These are phyloP conservation scores for Crax fasciolata DNA, from an alignment of 2,797 vertebrate genomes.

Conservation along the genomic window DNA sequence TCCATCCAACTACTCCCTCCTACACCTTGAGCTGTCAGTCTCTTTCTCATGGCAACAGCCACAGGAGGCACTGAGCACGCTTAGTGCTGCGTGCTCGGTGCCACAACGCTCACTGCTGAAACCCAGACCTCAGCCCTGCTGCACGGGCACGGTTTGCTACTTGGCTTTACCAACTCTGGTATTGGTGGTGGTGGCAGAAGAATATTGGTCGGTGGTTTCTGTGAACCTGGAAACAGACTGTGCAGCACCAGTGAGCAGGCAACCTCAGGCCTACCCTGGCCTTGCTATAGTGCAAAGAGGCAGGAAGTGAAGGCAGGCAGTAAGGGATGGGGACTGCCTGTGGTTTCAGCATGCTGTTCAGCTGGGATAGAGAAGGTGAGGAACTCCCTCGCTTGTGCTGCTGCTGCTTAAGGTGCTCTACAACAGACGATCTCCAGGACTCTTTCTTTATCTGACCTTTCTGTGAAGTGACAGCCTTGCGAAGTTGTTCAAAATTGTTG, in stretches of 20 bases:
- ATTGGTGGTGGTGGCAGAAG: background rate
- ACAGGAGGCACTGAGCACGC: background rate
- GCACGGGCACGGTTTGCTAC: rapidly evolving
- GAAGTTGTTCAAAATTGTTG: background rate
- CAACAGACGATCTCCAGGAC: background rate
- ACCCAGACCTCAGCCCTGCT: background rate
- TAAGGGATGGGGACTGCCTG: background rate
- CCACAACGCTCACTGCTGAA: rapidly evolving
- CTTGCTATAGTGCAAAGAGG: background rate
- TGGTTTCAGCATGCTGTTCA: rapidly evolving
- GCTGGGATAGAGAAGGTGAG: background rate
- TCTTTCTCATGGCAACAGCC: background rate
- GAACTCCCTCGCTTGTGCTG: background rate
- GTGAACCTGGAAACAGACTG: background rate
- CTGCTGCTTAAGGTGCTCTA: background rate
- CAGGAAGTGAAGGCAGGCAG: background rate
- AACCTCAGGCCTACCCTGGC: background rate
- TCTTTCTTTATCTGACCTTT: background rate
- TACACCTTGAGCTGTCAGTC: background rate
- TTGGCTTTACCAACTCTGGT: background rate
- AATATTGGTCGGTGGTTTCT: background rate
- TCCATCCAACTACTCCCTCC: background rate
- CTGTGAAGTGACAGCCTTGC: background rate
- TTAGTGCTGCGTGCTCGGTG: background rate
- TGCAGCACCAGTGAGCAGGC: background rate